A percentile compares a stretch with the other conserved stretches of the same genome.
Evolutionary conservation across 2,797 vertebrate species (phyloP).

Genomic region (Jordanella pulchra): DNA sequence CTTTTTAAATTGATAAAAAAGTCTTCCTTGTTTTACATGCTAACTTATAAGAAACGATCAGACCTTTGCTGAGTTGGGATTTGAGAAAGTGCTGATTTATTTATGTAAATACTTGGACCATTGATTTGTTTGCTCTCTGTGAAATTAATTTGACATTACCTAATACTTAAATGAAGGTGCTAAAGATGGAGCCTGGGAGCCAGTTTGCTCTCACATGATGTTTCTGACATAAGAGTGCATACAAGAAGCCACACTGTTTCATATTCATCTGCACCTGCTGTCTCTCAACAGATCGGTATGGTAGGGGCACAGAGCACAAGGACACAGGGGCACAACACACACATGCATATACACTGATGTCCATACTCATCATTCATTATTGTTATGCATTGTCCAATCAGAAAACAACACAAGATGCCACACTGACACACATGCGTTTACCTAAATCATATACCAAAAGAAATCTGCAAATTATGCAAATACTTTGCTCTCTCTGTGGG

Average conservation of each 20-base stretch:
- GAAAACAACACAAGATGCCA: constrained; percentile 14
- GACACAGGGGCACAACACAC: constrained; percentile 17
- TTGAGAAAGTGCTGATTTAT: neutral
- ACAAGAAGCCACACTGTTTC: constrained; percentile 43
- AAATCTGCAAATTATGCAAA: constrained; percentile 19
- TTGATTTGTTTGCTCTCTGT: constrained; percentile 19
- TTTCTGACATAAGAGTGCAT: constrained; percentile 34
- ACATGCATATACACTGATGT: neutral
- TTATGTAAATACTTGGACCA: neutral
- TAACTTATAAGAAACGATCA: neutral
- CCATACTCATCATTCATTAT: constrained; percentile 22
- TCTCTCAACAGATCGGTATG: constrained; percentile 49
- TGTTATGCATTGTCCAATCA: constrained; percentile 22
- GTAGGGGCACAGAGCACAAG: constrained; percentile 50
- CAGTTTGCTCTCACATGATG: constrained; percentile 32
- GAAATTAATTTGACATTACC: constrained; percentile 22
- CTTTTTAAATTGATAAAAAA: neutral
- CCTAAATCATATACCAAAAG: constrained; percentile 1
- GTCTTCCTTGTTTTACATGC: neutral
- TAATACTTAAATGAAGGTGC: constrained; percentile 20
- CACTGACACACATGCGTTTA: constrained; percentile 8
- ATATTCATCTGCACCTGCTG: constrained; percentile 73
- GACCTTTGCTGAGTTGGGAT: neutral
- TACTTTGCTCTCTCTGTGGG: constrained; percentile 10
- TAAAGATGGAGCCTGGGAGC: constrained; percentile 25